Conservation (phyloP, 2,797 vertebrate species). For the Gorsachius magnificus region DNA sequence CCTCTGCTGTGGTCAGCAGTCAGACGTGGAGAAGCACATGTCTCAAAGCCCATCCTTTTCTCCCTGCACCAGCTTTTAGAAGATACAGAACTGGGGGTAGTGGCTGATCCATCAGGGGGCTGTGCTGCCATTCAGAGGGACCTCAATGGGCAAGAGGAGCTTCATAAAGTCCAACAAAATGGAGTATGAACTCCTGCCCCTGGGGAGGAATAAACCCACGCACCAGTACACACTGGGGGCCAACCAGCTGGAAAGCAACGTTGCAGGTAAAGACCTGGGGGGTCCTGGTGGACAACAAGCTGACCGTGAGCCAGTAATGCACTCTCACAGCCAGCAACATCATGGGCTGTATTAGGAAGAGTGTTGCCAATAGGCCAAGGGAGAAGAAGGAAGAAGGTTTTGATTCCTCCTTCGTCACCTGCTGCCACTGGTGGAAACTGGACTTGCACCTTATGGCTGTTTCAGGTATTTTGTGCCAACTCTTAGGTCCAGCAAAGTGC, state of each 20-base stretch:
- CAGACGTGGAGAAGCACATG: background rate
- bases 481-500: background rate
- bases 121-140: background rate
- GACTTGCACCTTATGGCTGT: background rate
- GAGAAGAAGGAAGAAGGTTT: background rate
- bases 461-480: background rate
- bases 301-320: background rate
- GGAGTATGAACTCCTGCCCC: background rate
- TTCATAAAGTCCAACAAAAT: background rate
- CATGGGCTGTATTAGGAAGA: background rate
- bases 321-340: background rate
- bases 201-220: background rate
- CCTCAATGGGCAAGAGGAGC: background rate
- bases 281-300: background rate
- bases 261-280: background rate
- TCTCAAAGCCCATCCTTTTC: background rate
- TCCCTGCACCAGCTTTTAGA: background rate
- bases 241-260: background rate
- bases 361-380: background rate
- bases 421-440: background rate
- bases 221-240: background rate
- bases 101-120: background rate
- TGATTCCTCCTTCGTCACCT: background rate
- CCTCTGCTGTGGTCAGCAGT: background rate
- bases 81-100: background rate